Evolutionary conservation across 2,797 vertebrate genomes (phyloP).

Genomic region (Octomys mimax): DNA sequence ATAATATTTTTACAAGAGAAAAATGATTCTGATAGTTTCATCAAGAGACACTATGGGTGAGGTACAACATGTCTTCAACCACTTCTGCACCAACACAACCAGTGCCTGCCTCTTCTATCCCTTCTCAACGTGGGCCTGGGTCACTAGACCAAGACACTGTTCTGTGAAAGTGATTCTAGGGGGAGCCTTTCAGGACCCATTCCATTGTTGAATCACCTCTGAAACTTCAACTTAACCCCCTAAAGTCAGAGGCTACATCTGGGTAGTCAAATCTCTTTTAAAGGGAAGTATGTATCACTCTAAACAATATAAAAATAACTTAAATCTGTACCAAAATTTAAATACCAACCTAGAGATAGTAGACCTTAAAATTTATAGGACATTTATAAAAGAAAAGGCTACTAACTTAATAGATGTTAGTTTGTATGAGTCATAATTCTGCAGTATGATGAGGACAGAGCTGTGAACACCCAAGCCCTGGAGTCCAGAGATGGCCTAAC

Average conservation of each 20-base stretch:
- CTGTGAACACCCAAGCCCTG: background rate
- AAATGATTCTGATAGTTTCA: background rate
- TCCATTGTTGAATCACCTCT: background rate
- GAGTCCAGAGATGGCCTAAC: background rate
- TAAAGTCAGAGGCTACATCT: background rate
- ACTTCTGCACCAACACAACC: background rate
- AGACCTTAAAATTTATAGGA: background rate
- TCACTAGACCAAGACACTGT: background rate
- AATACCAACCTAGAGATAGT: background rate
- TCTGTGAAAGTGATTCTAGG: background rate
- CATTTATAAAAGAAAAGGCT: slow-evolving; percentile 35
- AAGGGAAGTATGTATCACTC: background rate
- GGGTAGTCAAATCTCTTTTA: background rate
- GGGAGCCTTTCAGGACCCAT: background rate
- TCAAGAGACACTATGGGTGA: background rate
- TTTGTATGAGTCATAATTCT: background rate
- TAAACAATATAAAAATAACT: background rate
- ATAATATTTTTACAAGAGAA: background rate
- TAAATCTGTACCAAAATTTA: background rate
- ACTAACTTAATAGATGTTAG: slow-evolving; percentile 2
- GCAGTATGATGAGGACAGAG: background rate
- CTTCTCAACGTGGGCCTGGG: background rate
- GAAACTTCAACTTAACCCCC: background rate
- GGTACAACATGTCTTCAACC: background rate
- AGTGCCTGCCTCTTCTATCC: background rate